Conservation (phyloP, 2,113 vertebrate genomes). For the Pongo pygmaeus region DNA sequence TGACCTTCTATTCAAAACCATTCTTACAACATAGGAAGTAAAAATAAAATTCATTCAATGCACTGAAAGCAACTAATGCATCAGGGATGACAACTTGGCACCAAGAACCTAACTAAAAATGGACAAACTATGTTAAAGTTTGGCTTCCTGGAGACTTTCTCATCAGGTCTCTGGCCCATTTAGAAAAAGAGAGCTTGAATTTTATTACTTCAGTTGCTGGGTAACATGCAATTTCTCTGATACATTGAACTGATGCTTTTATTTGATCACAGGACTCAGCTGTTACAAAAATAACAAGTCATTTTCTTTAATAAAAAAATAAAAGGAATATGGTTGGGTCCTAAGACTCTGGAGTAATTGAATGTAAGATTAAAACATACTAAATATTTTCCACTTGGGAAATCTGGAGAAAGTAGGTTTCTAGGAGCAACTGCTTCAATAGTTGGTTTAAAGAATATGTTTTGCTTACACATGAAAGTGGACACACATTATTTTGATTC, state of each 20-base stretch:
- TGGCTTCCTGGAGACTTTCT: constrained; percentile 26
- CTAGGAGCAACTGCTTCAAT: not conserved
- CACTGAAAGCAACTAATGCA: not conserved
- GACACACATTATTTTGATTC: not conserved
- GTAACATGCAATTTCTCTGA: not conserved
- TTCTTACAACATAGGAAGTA: constrained; percentile 14
- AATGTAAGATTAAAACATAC: constrained; percentile 50
- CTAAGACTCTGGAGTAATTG: constrained; percentile 3
- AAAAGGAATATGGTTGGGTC: constrained; percentile 48
- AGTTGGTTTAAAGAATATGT: not conserved
- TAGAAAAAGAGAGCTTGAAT: constrained; percentile 18
- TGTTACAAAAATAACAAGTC: not conserved
- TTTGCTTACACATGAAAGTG: not conserved
- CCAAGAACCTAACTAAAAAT: not conserved
- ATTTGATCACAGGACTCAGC: constrained; percentile 2
- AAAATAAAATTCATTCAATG: not conserved
- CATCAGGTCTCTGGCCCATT: constrained; percentile 4
- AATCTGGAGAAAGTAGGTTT: not conserved
- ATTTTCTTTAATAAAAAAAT: constrained; percentile 63
- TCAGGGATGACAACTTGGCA: not conserved
- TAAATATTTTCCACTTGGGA: constrained; percentile 57
- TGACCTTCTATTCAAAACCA: not conserved
- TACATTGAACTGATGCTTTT: not conserved
- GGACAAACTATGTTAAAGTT: not conserved
- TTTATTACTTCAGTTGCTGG: constrained; percentile 26